Base-by-base conservation (phyloP, 2,888 invertebrate genomes). In the Diachrysia chrysitis region DNA sequence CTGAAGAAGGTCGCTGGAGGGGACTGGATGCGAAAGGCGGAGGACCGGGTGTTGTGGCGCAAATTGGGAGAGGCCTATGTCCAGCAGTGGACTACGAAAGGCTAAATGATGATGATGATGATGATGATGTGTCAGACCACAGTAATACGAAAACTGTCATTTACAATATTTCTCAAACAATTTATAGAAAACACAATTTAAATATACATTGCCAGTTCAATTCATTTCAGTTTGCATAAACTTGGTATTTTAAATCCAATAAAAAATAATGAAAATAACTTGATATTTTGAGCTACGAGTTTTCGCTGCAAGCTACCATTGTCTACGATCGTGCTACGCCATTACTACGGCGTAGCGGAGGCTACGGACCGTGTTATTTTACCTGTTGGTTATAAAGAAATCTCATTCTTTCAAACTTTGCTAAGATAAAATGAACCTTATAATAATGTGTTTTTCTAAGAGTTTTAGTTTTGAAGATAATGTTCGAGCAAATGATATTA, bases 361-460 rank as follows among this genome's bases (percentile, higher is more conserved):
- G 48, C 48, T 51, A 51, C 48, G 48, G 48, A 51, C 21, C 48
- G 48, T 51, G 48, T 51, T 51, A 51, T 51, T 51, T 51, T 51
- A 51, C 48, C 48, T 51, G 48, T 51, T 51, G 48, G 48, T 17
- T 51, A 21, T 21, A 51, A 21, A 51, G 48, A 51, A 51, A 51
- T 21, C 48, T 51, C 48, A 51, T 51, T 51, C 48, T 51, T 51
- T 51, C 9, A 19, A 51, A 51, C 19, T 51, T 51, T 21, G 10
- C 48, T 3, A 21, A 7, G 19, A 3, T 21, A 51, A 51, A 51
- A 51, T 51, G n/a, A n/a, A 42, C 42, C 42, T 42, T 42, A 42
- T 16, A 5, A 0, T 42, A 42, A 42, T 42, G n/a, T 10, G 32
- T 32, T 51, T 51, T 48, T 10, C n/a, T 1, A 21, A 21, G 48